Evolutionary conservation across 2,797 vertebrate species (phyloP).

Genomic region (Danio tinwini): DNA sequence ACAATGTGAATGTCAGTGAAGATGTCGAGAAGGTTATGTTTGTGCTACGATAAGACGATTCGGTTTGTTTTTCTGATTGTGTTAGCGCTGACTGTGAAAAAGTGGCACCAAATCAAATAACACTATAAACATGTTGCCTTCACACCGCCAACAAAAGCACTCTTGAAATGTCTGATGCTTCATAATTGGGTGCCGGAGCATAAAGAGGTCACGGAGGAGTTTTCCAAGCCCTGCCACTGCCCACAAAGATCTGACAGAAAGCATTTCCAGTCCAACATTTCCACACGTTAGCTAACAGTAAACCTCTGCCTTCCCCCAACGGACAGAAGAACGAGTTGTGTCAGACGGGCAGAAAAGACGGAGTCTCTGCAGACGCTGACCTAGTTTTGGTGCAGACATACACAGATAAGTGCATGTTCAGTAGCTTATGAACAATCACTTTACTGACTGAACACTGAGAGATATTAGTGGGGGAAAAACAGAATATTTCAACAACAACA

Average conservation of each 20-base stretch:
- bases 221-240: background rate
- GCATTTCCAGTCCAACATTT: slow-evolving; percentile 16
- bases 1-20: slow-evolving; percentile 27
- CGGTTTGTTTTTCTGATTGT: background rate
- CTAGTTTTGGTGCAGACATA: slow-evolving; percentile 42
- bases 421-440: slow-evolving; percentile 16
- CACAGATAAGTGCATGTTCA: background rate
- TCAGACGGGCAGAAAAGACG: slow-evolving; percentile 37
- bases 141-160: slow-evolving; percentile 4
- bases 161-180: background rate
- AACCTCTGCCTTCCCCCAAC: slow-evolving; percentile 22
- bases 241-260: slow-evolving; percentile 12
- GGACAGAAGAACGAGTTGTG: slow-evolving; percentile 33
- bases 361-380: slow-evolving; percentile 20
- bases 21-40: slow-evolving; percentile 12
- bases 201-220: slow-evolving; percentile 5
- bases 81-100: slow-evolving; percentile 7
- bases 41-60: slow-evolving; percentile 9
- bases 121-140: background rate
- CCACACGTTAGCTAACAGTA: slow-evolving; percentile 4
- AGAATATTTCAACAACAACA: background rate
- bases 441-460: background rate
- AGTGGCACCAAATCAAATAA: background rate
- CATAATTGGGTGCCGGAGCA: background rate
- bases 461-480: background rate